Conservation (phyloP, 2,888 invertebrate genomes). For the Geotrupes spiniger region DNA sequence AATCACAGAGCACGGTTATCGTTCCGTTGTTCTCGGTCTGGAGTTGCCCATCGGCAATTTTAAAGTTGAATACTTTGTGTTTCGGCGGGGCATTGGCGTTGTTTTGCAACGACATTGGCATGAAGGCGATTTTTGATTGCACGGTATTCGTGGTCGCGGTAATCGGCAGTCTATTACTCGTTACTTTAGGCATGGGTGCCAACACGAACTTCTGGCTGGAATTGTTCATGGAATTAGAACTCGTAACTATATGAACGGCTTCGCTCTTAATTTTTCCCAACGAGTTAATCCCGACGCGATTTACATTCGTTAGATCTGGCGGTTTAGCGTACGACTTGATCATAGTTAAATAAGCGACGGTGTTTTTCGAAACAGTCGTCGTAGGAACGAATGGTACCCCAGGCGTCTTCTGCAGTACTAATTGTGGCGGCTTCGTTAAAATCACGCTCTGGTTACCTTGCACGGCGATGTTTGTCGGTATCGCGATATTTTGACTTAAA, state of each 20-base stretch:
- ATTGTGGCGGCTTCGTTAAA: slow-evolving; percentile 50
- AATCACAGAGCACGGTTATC: slow-evolving; percentile 60
- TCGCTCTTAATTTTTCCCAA: slow-evolving; percentile 28
- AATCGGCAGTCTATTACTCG: slow-evolving; percentile 56
- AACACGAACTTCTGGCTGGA: slow-evolving; percentile 57
- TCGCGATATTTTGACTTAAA: slow-evolving; percentile 18
- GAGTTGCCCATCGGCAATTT: slow-evolving; percentile 64
- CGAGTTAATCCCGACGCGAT: slow-evolving; percentile 46
- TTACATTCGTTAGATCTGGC: slow-evolving; percentile 49
- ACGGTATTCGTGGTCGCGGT: slow-evolving; percentile 58
- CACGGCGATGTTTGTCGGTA: slow-evolving; percentile 21
- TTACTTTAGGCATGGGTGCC: slow-evolving; percentile 60
- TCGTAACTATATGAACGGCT: slow-evolving; percentile 25
- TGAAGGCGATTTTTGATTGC: slow-evolving; percentile 45
- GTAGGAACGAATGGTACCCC: slow-evolving; percentile 54
- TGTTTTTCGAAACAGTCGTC: slow-evolving; percentile 50
- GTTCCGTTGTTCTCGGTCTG: slow-evolving; percentile 60
- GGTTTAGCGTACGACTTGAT: slow-evolving; percentile 53
- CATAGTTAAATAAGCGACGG: slow-evolving; percentile 55
- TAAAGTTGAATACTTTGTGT: slow-evolving; percentile 64
- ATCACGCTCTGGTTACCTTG: slow-evolving; percentile 36
- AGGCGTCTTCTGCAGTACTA: slow-evolving; percentile 59
- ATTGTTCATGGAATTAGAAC: slow-evolving; percentile 14
- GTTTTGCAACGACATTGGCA: slow-evolving; percentile 41
- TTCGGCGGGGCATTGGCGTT: slow-evolving; percentile 40